These are phyloP conservation scores for Leptopilina clavipes DNA, from an alignment of 1,140 invertebrate genomes.

Conservation along the genomic window DNA sequence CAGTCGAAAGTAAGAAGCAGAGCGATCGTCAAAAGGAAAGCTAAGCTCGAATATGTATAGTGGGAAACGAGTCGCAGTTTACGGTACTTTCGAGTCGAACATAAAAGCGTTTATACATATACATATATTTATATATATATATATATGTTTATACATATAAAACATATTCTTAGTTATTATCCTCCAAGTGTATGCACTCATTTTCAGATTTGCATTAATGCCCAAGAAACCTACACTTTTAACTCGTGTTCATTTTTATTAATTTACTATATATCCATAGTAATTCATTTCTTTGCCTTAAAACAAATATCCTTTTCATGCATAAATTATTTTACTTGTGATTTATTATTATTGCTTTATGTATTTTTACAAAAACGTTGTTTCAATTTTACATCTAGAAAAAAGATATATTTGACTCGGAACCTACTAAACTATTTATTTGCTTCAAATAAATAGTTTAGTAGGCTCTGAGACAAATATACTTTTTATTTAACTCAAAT, in stretches of 20 bases:
- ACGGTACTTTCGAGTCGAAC: conserved; percentile 60
- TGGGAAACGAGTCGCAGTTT: conserved; percentile 60
- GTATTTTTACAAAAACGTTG: no score
- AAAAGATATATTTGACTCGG: no score
- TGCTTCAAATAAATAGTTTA: no score
- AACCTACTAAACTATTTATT: no score
- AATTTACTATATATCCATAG: neutral
- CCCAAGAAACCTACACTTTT: neutral
- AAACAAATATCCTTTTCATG: no score
- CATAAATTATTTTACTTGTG: no score
- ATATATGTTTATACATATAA: conserved; percentile 18
- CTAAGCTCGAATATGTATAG: conserved; percentile 49
- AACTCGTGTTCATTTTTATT: neutral
- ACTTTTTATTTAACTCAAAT: no score
- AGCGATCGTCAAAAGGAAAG: conserved; percentile 63
- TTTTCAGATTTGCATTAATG: conserved; percentile 10
- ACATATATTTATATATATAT: neutral
- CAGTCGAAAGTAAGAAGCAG: conserved; percentile 27
- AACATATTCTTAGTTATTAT: conserved; percentile 45
- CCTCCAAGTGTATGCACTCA: conserved; percentile 11
- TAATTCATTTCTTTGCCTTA: neutral
- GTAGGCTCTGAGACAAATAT: no score
- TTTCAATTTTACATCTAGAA: no score
- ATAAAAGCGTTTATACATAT: conserved; percentile 54
- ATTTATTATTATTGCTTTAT: no score